Conservation (phyloP, 1,140 invertebrate species). For the Caerostris extrusa region DNA sequence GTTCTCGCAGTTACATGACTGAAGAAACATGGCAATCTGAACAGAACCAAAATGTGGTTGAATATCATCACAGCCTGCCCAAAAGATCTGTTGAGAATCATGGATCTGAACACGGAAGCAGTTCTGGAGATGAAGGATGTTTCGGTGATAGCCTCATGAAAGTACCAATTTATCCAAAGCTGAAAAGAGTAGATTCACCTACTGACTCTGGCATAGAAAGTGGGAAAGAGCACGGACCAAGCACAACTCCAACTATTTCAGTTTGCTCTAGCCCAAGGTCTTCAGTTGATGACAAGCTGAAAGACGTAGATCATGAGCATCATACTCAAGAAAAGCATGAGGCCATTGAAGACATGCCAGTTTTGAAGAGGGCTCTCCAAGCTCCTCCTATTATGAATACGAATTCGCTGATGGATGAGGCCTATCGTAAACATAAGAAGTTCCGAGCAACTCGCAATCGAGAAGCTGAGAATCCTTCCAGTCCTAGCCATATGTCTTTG, state of each 20-base stretch:
- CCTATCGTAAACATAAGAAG: conserved; percentile 97
- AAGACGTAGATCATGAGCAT: conserved; percentile 78
- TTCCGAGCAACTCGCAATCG: conserved; percentile 87
- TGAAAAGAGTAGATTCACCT: conserved; percentile 92
- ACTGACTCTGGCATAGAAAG: conserved; percentile 96
- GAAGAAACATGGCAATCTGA: conserved; percentile 71
- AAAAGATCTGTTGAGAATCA: conserved; percentile 88
- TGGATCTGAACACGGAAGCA: conserved; percentile 83
- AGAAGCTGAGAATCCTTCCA: conserved; percentile 80
- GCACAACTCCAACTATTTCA: conserved; percentile 85
- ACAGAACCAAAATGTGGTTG: conserved; percentile 86
- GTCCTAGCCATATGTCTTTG: conserved; percentile 82
- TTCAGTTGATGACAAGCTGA: conserved; percentile 89
- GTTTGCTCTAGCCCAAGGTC: conserved; percentile 90
- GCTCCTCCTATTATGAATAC: conserved; percentile 88
- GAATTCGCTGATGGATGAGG: conserved; percentile 94
- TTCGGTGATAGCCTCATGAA: conserved; percentile 77
- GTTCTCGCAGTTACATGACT: conserved; percentile 79
- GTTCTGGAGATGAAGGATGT: conserved; percentile 86
- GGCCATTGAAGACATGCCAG: conserved; percentile 93
- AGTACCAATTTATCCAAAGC: conserved; percentile 80
- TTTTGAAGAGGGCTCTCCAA: conserved; percentile 93
- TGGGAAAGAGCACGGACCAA: conserved; percentile 86
- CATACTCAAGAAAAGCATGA: conserved; percentile 84
- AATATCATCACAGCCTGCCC: conserved; percentile 80